Conservation (phyloP, 2,113 vertebrate genomes). For the Electrona antarctica region DNA sequence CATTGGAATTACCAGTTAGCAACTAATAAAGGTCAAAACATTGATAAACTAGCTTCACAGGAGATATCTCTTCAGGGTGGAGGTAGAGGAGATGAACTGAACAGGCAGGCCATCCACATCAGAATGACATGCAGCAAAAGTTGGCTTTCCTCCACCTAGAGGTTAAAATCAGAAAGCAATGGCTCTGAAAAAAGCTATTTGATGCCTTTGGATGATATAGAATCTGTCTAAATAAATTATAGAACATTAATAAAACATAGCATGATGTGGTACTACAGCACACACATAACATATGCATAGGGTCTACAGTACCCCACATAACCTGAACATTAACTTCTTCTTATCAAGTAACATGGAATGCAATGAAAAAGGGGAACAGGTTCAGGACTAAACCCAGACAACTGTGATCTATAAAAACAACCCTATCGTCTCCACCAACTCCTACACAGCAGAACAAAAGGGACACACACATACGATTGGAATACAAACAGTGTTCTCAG, state of each 20-base stretch:
- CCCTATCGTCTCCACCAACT: constrained; percentile 29
- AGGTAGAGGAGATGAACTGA: background rate
- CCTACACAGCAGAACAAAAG: constrained; percentile 34
- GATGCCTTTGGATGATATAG: background rate
- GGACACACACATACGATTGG: constrained; percentile 19
- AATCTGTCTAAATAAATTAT: constrained; percentile 5
- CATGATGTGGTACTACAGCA: constrained; percentile 27
- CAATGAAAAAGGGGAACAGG: constrained; percentile 20
- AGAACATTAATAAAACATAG: background rate
- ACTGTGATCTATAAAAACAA: constrained; percentile 7
- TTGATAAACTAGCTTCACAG: constrained; percentile 27
- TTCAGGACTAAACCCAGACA: constrained; percentile 34
- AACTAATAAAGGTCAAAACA: constrained; percentile 9
- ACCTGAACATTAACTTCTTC: background rate
- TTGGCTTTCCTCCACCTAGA: constrained; percentile 3
- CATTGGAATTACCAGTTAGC: background rate
- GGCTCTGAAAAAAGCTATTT: background rate
- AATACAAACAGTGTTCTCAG: constrained; percentile 63
- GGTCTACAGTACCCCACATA: background rate
- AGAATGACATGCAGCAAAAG: background rate
- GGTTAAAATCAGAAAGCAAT: constrained; percentile 6
- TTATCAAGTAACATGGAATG: background rate
- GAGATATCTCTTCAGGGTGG: background rate
- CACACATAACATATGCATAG: constrained; percentile 35
- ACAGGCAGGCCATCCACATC: background rate